phyloP scores from a whole-genome alignment of 2,888 invertebrate genomes.

The Linyphia triangularis region DNA sequence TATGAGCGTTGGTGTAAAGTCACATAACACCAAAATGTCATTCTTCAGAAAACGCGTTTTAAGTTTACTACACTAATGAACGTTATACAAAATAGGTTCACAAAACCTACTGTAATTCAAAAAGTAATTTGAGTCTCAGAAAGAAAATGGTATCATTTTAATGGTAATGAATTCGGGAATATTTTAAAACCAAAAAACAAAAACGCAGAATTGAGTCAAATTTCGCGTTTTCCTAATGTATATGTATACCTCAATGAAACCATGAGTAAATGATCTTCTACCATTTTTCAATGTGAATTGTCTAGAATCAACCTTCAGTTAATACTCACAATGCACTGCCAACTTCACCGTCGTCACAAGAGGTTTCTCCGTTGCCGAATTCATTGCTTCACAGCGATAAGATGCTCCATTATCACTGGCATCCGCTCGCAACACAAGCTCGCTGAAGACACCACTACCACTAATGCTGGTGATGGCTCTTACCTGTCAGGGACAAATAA shows the following conservation, averaged over 20 bases:
- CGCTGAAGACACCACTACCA: slow-evolving; percentile 90
- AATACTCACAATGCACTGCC: slow-evolving; percentile 91
- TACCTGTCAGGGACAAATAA: slow-evolving; percentile 81
- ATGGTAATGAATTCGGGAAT: no score
- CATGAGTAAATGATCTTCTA: neutral
- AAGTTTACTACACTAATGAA: no score
- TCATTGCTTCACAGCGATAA: slow-evolving; percentile 95
- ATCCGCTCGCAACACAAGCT: slow-evolving; percentile 90
- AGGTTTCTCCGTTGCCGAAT: slow-evolving; percentile 92
- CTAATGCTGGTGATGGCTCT: slow-evolving; percentile 87
- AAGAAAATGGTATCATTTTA: no score
- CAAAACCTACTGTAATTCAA: neutral
- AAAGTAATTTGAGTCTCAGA: no score
- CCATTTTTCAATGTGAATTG: no score
- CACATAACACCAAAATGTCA: no score
- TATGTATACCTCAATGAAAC: neutral
- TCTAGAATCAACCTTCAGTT: no score
- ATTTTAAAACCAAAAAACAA: no score
- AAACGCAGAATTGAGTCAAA: no score
- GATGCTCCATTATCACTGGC: slow-evolving; percentile 95
- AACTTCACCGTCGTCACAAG: slow-evolving; percentile 90
- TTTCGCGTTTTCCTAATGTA: neutral
- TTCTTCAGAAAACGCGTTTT: no score
- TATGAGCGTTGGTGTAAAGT: no score
- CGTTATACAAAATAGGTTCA: no score